These are phyloP conservation scores for Limnephilus lunatus DNA, from an alignment of 2,888 invertebrate genomes.

Conservation along the genomic window DNA sequence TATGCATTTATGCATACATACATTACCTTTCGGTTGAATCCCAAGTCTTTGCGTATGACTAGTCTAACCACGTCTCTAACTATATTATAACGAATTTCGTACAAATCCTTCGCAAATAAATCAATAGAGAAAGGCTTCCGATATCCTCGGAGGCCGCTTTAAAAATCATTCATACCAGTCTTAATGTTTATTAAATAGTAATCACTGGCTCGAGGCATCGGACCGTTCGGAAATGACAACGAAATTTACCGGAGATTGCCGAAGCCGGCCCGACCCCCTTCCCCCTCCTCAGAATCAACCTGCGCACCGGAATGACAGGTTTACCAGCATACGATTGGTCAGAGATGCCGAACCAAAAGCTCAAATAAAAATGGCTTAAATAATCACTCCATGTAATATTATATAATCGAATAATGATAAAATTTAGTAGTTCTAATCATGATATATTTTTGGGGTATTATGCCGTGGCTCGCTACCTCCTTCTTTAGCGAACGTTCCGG, in stretches of 20 bases:
- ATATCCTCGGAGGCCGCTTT: slow-evolving; percentile 19
- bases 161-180: slow-evolving; percentile 13
- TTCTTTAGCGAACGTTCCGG: no score
- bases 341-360: slow-evolving; percentile 36
- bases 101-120: slow-evolving; percentile 26
- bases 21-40: neutral
- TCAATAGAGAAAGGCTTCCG: slow-evolving; percentile 24
- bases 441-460: no score
- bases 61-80: neutral
- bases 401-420: no score
- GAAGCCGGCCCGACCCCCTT: slow-evolving; percentile 15
- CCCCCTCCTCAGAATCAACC: slow-evolving; percentile 52
- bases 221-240: slow-evolving; percentile 33
- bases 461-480: no score
- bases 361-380: neutral
- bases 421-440: no score
- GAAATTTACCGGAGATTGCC: slow-evolving; percentile 40
- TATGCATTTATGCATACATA: neutral
- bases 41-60: neutral
- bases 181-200: slow-evolving; percentile 52
- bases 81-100: neutral
- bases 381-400: neutral
- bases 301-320: slow-evolving; percentile 66
- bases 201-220: slow-evolving; percentile 46
- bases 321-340: slow-evolving; percentile 56